Conservation (phyloP, 2,113 vertebrate genomes). For the Apteryx mantelli region DNA sequence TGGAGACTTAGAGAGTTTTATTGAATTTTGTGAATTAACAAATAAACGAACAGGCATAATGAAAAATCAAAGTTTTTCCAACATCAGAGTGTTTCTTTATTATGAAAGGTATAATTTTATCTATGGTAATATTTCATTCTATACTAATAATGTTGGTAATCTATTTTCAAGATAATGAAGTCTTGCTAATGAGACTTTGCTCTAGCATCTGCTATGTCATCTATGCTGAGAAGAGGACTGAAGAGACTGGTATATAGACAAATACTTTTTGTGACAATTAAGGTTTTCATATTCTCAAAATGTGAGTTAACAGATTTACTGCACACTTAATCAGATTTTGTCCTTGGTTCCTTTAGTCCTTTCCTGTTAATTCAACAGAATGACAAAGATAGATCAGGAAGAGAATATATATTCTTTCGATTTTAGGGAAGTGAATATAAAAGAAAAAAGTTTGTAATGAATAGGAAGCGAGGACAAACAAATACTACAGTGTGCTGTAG, state of each 20-base stretch:
- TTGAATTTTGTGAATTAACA: neutral
- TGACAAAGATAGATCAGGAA: neutral
- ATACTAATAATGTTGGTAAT: neutral
- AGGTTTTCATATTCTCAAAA: neutral
- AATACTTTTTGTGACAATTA: neutral
- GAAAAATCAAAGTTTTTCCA: neutral
- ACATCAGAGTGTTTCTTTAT: neutral
- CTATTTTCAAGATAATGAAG: neutral
- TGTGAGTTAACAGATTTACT: neutral
- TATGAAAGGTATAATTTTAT: neutral
- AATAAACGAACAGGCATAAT: neutral
- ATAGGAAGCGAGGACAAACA: fast-evolving
- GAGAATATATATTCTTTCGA: fast-evolving
- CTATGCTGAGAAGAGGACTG: neutral
- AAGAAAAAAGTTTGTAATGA: neutral
- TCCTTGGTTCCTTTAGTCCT: neutral
- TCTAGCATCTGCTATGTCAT: neutral
- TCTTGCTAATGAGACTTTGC: neutral
- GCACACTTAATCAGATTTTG: neutral
- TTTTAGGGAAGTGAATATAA: neutral
- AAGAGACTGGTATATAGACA: neutral
- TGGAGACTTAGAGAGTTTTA: neutral
- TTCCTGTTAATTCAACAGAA: neutral
- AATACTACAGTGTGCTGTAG: neutral
- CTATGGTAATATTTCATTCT: neutral